Conservation (phyloP, 2,113 vertebrate genomes). For the Halichoerus grypus region DNA sequence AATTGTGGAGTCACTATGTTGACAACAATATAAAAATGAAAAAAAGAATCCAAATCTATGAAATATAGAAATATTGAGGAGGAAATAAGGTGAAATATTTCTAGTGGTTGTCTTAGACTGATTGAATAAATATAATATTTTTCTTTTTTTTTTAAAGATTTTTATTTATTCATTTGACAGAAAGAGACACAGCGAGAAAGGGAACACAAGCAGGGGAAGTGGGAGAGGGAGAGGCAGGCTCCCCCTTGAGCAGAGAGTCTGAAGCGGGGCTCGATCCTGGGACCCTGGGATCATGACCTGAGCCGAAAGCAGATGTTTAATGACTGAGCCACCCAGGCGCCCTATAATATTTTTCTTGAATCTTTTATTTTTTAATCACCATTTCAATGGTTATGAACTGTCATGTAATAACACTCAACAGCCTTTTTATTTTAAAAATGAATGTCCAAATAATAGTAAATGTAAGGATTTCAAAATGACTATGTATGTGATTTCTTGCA, state of each 20-base stretch:
- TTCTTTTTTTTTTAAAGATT: not conserved
- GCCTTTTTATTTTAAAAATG: not conserved
- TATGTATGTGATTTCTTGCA: not conserved
- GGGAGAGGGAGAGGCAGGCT: too few relatives aligned
- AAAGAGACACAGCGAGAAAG: too few relatives aligned
- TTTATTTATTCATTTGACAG: too few relatives aligned
- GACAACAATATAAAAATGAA: not conserved
- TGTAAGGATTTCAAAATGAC: not conserved
- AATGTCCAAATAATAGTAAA: not conserved
- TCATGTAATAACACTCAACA: not conserved
- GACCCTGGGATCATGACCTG: too few relatives aligned
- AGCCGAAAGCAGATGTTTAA: too few relatives aligned
- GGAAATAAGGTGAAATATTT: not conserved
- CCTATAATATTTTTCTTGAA: conserved; percentile 9
- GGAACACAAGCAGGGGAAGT: too few relatives aligned
- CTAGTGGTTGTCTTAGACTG: not conserved
- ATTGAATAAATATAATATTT: conserved; percentile 10
- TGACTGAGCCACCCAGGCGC: too few relatives aligned
- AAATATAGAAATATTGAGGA: conserved; percentile 1
- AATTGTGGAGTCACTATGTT: not conserved
- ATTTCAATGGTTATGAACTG: not conserved
- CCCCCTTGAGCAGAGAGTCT: too few relatives aligned
- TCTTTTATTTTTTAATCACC: not conserved
- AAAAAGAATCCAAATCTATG: not conserved
- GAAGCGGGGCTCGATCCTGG: too few relatives aligned